A percentile compares a stretch with the other conserved stretches of the same genome.
Conservation (phyloP, 2,888 invertebrate genomes). For the Oscheius sp. region DNA sequence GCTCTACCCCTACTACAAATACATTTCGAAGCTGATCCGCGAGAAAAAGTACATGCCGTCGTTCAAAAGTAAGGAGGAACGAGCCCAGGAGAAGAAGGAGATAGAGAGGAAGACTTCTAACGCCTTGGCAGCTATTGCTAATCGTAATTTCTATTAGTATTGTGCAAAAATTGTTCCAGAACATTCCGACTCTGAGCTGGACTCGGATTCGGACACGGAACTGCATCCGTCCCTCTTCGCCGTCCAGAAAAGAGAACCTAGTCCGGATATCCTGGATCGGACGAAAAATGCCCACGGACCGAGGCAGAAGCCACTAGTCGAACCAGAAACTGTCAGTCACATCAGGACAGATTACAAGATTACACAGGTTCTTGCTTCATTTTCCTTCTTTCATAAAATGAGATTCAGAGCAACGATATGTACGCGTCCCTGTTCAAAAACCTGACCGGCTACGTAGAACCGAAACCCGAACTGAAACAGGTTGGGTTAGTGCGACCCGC, state of each 20-base stretch:
- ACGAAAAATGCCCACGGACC: conserved; percentile 34
- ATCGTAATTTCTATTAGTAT: neutral
- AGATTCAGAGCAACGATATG: conserved; percentile 58
- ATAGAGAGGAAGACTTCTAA: conserved; percentile 29
- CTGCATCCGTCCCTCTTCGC: conserved; percentile 59
- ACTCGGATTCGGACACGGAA: conserved; percentile 59
- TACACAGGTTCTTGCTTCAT: conserved; percentile 20
- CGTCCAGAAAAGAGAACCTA: conserved; percentile 40
- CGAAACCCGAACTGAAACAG: conserved; percentile 21
- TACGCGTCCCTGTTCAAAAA: conserved; percentile 67
- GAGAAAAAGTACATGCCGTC: conserved; percentile 74
- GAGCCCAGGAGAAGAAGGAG: conserved; percentile 17
- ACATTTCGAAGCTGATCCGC: conserved; percentile 76
- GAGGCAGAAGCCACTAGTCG: conserved; percentile 21
- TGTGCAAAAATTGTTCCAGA: conserved; percentile 6
- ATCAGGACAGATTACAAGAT: conserved; percentile 29
- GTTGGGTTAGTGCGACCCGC: neutral
- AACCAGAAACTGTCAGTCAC: neutral
- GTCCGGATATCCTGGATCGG: conserved; percentile 42
- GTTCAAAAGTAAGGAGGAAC: conserved; percentile 39
- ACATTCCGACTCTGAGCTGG: conserved; percentile 46
- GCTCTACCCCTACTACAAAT: conserved; percentile 89
- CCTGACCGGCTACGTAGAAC: conserved; percentile 27
- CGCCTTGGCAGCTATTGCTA: conserved; percentile 48
- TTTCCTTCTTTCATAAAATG: neutral